These are phyloP conservation scores for Botrylloides violaceus DNA, from an alignment of 23 tunicate genomes.

Conservation along the genomic window DNA sequence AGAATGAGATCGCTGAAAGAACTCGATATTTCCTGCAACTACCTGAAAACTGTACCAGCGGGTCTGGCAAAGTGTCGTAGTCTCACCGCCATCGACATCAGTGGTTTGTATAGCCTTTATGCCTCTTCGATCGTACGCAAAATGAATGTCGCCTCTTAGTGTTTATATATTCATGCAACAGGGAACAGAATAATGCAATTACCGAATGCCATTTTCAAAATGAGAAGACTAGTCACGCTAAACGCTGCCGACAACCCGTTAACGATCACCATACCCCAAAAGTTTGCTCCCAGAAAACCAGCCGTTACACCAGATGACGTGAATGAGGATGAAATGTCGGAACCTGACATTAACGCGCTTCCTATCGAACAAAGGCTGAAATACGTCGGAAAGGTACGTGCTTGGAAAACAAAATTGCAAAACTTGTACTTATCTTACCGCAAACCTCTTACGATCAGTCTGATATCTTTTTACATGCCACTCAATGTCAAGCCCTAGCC, in stretches of 20 bases:
- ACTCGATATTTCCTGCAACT: conserved; percentile 38
- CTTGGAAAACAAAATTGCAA: no score
- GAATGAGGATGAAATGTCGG: conserved; percentile 9
- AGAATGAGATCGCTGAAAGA: conserved; percentile 45
- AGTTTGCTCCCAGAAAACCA: conserved; percentile 4
- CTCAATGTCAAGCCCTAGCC: no score
- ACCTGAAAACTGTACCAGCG: conserved; percentile 43
- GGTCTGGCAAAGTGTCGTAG: conserved; percentile 46
- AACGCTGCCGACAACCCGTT: conserved; percentile 22
- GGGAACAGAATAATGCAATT: conserved; percentile 26
- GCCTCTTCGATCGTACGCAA: neutral
- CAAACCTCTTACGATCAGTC: no score
- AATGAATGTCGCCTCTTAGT: neutral
- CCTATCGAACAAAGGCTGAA: conserved; percentile 17
- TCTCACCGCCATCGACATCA: conserved; percentile 45
- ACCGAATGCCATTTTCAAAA: conserved; percentile 12
- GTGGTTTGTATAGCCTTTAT: conserved; percentile 22
- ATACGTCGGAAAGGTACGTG: conserved; percentile 30
- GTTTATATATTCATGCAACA: neutral
- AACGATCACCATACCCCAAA: conserved; percentile 2
- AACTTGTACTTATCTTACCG: no score
- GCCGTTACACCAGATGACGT: neutral
- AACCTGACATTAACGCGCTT: conserved; percentile 5
- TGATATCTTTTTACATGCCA: no score
- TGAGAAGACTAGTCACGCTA: conserved; percentile 9